phyloP scores from a whole-genome alignment of 2,888 invertebrate species.

The Drosophila formosana region DNA sequence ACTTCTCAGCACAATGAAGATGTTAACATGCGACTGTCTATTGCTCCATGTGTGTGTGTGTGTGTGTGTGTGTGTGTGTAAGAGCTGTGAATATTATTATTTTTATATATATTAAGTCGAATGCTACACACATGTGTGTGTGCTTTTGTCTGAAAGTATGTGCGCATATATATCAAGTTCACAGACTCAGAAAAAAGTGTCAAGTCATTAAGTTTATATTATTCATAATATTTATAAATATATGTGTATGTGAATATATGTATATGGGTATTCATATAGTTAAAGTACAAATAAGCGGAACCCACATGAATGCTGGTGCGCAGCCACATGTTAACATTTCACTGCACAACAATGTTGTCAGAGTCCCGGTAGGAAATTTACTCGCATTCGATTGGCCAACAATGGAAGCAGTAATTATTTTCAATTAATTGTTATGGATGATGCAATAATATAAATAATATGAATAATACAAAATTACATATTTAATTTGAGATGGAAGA shows the following conservation, averaged over 20 bases:
- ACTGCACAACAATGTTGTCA: constrained; percentile 24
- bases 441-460: too few species aligned
- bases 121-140: constrained; percentile 19
- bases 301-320: constrained; percentile 40
- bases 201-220: constrained; percentile 68
- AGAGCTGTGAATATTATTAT: constrained; percentile 49
- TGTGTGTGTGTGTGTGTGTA: constrained; percentile 15
- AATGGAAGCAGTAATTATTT: too few species aligned
- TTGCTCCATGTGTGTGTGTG: constrained; percentile 1
- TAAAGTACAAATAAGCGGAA: constrained; percentile 53
- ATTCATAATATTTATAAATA: constrained; percentile 59
- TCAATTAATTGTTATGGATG: too few species aligned
- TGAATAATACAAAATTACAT: too few species aligned
- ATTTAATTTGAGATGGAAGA: too few species aligned
- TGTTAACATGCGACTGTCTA: constrained; percentile 21
- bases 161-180: constrained; percentile 20
- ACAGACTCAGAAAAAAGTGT: constrained; percentile 45
- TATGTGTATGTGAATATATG: background rate
- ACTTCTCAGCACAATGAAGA: constrained; percentile 44
- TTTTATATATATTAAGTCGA: constrained; percentile 35
- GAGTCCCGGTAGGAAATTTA: constrained; percentile 34
- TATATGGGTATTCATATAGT: constrained; percentile 16
- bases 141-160: constrained; percentile 10
- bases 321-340: constrained; percentile 49
- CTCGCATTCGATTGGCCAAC: background rate